Conservation (phyloP, 2,888 invertebrate species). For the Brachylomia viminalis region DNA sequence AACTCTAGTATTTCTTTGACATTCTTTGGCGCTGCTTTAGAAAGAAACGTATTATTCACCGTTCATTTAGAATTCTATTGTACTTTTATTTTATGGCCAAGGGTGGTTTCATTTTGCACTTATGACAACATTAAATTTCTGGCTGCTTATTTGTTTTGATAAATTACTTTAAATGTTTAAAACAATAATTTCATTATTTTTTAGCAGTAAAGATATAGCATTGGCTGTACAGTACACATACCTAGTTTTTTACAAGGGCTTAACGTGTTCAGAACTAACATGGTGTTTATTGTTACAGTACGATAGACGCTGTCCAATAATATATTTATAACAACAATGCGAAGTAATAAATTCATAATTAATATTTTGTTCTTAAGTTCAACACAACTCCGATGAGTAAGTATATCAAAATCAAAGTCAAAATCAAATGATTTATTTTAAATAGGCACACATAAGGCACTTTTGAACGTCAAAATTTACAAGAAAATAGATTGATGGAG, state of each 20-base stretch:
- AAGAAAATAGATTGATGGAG: not conserved
- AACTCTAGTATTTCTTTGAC: conserved; percentile 22
- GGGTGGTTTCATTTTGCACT: not conserved
- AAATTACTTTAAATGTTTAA: not conserved
- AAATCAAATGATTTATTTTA: not conserved
- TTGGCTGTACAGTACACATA: not conserved
- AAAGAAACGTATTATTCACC: not conserved
- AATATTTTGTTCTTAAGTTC: not conserved
- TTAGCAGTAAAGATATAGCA: not conserved
- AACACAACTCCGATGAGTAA: not conserved
- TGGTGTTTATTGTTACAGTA: not conserved
- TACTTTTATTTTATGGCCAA: not conserved
- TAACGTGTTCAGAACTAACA: not conserved
- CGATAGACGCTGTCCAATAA: too few species aligned
- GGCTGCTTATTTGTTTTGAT: not conserved
- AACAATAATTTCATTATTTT: not conserved
- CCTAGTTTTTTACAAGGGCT: not conserved
- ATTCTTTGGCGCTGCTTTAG: not conserved
- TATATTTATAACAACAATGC: too few species aligned
- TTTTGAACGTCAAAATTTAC: not conserved
- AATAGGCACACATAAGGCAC: not conserved
- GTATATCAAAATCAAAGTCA: not conserved
- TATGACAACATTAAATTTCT: not conserved
- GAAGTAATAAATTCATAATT: not conserved
- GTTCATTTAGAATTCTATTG: not conserved